Evolutionary conservation across 92 coral and sea anemone genomes (phyloP).

Genomic region (Epizoanthus rinbou): DNA sequence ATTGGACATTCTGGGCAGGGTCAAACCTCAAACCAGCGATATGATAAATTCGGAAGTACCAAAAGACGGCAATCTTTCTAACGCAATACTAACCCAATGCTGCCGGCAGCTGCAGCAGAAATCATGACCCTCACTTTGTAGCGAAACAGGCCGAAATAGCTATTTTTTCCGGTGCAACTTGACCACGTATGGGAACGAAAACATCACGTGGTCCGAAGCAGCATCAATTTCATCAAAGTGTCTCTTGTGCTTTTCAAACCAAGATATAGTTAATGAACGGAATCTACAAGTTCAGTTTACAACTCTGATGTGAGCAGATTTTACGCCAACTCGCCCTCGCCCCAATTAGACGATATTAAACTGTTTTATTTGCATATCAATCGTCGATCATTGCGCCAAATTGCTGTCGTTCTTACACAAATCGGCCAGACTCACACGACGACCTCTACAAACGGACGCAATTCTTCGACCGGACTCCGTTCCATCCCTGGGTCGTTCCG

Average conservation of each 20-base stretch:
- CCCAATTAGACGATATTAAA: background rate
- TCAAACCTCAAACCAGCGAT: no score
- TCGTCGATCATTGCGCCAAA: constrained; percentile 38
- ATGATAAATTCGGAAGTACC: no score
- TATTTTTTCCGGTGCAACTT: constrained; percentile 19
- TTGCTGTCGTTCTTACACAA: constrained; percentile 25
- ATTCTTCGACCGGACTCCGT: background rate
- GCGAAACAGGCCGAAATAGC: background rate
- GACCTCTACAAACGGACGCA: background rate
- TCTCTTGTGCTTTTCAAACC: background rate
- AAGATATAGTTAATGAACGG: background rate
- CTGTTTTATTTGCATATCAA: constrained; percentile 21
- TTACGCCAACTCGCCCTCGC: background rate
- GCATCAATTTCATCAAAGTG: background rate
- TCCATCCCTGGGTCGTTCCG: background rate
- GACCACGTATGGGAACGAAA: background rate
- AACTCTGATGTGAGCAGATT: background rate
- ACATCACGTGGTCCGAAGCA: background rate
- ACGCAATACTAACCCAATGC: background rate
- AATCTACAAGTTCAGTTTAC: background rate
- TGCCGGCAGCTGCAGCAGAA: no score
- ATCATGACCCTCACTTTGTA: background rate
- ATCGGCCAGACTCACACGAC: constrained; percentile 23
- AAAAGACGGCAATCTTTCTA: background rate
- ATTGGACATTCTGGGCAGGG: no score